Evolutionary conservation across 2,113 vertebrate species (phyloP).

Genomic region (Lophius piscatorius): DNA sequence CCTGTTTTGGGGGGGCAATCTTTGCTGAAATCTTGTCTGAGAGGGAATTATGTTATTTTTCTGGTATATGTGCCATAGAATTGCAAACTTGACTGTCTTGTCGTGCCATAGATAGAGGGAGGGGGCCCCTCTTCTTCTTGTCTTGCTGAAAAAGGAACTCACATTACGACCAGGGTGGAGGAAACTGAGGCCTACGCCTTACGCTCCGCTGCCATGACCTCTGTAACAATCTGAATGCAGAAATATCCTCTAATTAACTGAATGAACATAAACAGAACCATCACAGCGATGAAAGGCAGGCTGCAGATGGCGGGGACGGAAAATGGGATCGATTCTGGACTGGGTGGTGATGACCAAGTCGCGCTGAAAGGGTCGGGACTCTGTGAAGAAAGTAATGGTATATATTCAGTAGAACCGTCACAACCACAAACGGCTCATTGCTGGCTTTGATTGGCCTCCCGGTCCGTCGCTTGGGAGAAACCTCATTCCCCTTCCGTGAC

Average conservation of each 20-base stretch:
- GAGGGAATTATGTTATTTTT: conserved; percentile 64
- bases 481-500: conserved; percentile 56
- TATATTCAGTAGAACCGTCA: conserved; percentile 65
- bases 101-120: conserved; percentile 57
- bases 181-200: neutral
- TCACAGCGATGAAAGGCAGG: conserved; percentile 57
- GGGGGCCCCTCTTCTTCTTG: conserved; percentile 15
- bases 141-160: conserved; percentile 10
- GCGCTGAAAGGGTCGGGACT: conserved; percentile 48
- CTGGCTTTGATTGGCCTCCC: conserved; percentile 66
- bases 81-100: conserved; percentile 64
- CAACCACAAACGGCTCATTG: conserved; percentile 47
- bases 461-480: conserved; percentile 58
- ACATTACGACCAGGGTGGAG: conserved; percentile 1
- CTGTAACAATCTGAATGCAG: conserved; percentile 48
- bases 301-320: conserved; percentile 67
- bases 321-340: conserved; percentile 53
- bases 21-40: conserved; percentile 58
- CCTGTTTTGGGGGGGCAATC: conserved; percentile 58
- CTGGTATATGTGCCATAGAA: conserved; percentile 42
- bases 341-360: conserved; percentile 24
- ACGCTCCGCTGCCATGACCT: conserved; percentile 31
- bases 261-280: conserved; percentile 61
- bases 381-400: conserved; percentile 54
- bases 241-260: conserved; percentile 51